Evolutionary conservation across 2,113 vertebrate genomes (phyloP).

Genomic region (Corapipo altera): DNA sequence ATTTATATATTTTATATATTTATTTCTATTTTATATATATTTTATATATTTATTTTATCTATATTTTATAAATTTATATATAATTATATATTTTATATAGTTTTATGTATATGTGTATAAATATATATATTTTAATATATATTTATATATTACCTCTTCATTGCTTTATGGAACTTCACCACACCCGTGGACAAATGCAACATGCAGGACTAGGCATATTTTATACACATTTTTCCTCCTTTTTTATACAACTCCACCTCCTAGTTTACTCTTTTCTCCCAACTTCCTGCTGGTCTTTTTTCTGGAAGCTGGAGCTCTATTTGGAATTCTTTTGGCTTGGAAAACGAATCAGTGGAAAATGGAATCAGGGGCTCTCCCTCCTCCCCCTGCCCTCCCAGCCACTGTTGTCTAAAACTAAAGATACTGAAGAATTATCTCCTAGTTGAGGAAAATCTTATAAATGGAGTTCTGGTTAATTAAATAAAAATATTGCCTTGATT

Average conservation of each 20-base stretch:
- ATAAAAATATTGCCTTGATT: background rate
- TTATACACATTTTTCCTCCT: accelerated
- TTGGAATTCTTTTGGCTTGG: background rate
- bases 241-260: background rate
- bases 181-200: background rate
- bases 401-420: background rate
- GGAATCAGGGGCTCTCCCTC: background rate
- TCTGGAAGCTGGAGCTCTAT: background rate
- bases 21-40: no score
- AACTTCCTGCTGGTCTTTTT: background rate
- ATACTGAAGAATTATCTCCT: background rate
- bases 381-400: background rate
- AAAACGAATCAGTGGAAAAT: background rate
- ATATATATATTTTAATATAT: no score
- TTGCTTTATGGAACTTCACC: background rate
- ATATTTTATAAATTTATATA: no score
- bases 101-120: no score
- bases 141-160: background rate
- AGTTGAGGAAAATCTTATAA: background rate
- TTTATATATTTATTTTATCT: no score
- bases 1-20: no score
- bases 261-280: background rate
- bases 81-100: no score
- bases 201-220: background rate
- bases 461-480: background rate